Evolutionary conservation across 2,888 invertebrate species (phyloP).

Genomic region (Meteorus colon): DNA sequence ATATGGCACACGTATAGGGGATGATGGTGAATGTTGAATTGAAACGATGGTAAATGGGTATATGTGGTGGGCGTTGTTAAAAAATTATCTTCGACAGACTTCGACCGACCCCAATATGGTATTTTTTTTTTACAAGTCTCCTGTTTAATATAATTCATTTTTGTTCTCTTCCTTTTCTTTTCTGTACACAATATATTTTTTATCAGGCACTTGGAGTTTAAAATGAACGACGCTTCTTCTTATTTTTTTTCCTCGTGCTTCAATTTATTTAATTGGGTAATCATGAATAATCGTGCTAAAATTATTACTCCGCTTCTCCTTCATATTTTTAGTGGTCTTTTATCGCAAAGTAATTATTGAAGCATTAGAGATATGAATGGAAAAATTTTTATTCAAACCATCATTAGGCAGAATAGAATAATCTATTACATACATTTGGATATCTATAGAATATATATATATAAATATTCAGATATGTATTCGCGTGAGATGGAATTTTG

Average conservation of each 20-base stretch:
- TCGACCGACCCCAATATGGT: background rate
- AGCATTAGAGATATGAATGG: constrained; percentile 6
- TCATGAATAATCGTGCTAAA: constrained; percentile 14
- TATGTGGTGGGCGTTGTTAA: constrained; percentile 9
- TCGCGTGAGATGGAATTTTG: no score
- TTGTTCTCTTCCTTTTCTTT: background rate
- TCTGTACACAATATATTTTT: background rate
- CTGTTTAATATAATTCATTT: constrained; percentile 7
- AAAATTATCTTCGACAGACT: constrained; percentile 14
- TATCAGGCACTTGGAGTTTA: background rate
- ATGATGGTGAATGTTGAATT: constrained; percentile 1
- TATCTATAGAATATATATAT: no score
- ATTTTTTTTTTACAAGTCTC: background rate
- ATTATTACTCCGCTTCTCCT: background rate
- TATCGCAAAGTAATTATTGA: constrained; percentile 8
- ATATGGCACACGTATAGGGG: constrained; percentile 11
- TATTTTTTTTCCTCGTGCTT: background rate
- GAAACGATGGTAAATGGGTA: background rate
- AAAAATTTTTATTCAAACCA: no score
- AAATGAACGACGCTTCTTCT: background rate
- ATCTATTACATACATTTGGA: background rate
- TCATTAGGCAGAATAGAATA: no score
- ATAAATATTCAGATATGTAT: no score
- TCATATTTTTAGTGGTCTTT: background rate
- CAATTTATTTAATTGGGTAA: constrained; percentile 27